Conservation (phyloP, 2,113 vertebrate species). For the Smithornis capensis region DNA sequence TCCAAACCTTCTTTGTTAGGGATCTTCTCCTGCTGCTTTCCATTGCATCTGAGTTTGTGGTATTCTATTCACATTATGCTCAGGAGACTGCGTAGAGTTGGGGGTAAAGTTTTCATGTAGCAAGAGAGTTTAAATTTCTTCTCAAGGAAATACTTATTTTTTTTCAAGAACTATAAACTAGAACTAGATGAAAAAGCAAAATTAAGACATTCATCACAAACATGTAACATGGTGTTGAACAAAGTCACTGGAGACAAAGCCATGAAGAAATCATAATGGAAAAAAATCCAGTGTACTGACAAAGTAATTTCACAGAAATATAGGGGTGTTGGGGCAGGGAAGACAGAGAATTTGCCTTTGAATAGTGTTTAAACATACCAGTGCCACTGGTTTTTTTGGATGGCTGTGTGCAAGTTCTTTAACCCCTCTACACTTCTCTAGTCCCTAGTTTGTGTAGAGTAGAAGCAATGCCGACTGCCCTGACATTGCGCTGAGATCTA, state of each 20-base stretch:
- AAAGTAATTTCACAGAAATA: not conserved
- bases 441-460: not conserved
- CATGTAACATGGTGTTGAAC: not conserved
- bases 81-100: not conserved
- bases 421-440: not conserved
- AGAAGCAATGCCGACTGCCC: not conserved
- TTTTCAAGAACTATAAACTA: not conserved
- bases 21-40: not conserved
- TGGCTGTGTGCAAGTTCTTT: not conserved
- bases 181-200: not conserved
- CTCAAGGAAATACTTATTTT: not conserved
- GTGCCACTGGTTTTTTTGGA: not conserved
- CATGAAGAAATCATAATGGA: not conserved
- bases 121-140: not conserved
- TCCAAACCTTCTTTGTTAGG: not conserved
- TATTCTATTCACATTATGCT: not conserved
- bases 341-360: not conserved
- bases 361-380: not conserved
- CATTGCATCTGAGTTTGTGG: not conserved
- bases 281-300: not conserved
- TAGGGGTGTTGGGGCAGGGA: rapidly evolving
- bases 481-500: not conserved
- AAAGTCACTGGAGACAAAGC: not conserved
- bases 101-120: not conserved
- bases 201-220: not conserved